Evolutionary conservation across 2,888 invertebrate genomes (phyloP), one percentile per base, ranked within the genome.

Genomic region (Andrena haemorrhoa): DNA sequence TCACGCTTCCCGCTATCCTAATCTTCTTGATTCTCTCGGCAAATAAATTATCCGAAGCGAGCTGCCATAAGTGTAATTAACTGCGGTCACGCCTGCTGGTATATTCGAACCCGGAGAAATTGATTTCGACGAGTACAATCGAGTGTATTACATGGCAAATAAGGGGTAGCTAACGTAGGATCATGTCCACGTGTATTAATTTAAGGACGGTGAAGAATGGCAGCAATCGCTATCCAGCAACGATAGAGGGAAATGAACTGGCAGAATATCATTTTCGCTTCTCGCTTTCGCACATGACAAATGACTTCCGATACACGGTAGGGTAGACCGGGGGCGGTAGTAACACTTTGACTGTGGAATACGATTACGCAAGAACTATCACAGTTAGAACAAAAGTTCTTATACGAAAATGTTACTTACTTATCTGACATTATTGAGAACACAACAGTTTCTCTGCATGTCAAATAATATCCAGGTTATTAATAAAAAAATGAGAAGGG

Each of bases 41-140:
- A 81, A 76, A 79, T 78, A 83, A 78, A 83, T 86, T 79, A 82
- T 70, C 56, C 63, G 63, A 58, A 12, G 47, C 33, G 16, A 63
- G 20, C 29, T 33, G n/a, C 10, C 66, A 66, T 41, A 66, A 47
- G 60, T 35, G 71, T 69, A 75, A 75, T 78, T 82, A 82, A 71
- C 47, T 35, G 41, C 58, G 58, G 51, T 61, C 70, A 64, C 56
- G 74, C 70, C 26, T 56, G 56, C 33, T 41, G 12, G 58, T 35
- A 72, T 65, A 72, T 70, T 33, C 63, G 60, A 79, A 60, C 23
- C 56, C 41, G 31, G 29, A 51, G 70, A 83, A 86, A 86, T 80
- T 83, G 82, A 82, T 85, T 81, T 33, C 31, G 58, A 47, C 58
- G 60, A 61, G 35, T 31, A 26, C 66, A 69, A 81, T 74, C 64